Base-by-base conservation (phyloP, 2,888 invertebrate genomes). In the Aromia moschata region DNA sequence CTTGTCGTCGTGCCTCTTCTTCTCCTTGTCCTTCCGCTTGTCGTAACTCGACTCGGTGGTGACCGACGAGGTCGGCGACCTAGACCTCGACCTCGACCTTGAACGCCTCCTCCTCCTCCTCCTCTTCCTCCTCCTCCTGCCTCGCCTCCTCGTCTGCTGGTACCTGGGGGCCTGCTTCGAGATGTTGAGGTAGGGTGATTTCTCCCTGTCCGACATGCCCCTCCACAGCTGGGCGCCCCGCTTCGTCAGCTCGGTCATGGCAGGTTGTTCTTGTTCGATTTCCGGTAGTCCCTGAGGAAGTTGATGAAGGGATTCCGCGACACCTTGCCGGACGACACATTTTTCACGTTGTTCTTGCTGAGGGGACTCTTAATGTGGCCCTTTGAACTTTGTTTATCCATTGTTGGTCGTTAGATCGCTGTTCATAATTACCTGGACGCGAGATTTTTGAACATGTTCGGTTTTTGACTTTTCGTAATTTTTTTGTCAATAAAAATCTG, bases 241-340 rank as follows among this genome's bases (percentile, higher is more conserved):
- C 25, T 55, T 60, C 0, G 61, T 52, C 17, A 69, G 17, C 16
- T 71, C 69, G 5, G 40, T 58, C 5, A 30, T 15, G 46, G 59
- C 9, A 68, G 11, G n/a, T 56, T 55, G n/a, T 58, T 52, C 14
- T 51, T 56, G 52, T 67, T 65, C 10, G 58, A 54, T 44, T 58
- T 64, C 16, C 71, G 52, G 46, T 64, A 70, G 18, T 71, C 70
- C 9, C 64, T 40, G 45, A 71, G 40, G 43, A 71, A 71, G 44
- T 70, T 71, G 10, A 71, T 44, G 46, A 67, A 71, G 0, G 70
- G 70, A 37, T 70, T 71, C 14, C 59, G 51, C 3, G 68, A 65
- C 38, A 69, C 43, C 41, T 49, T 64, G 12, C 64, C 60, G 7
- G 62, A 58, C 2, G 58, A 36, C 1, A 53, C 33, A 37, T 45